phyloP scores from a whole-genome alignment of 64 coral and sea anemone genomes.

The Astreopora myriophthalma region DNA sequence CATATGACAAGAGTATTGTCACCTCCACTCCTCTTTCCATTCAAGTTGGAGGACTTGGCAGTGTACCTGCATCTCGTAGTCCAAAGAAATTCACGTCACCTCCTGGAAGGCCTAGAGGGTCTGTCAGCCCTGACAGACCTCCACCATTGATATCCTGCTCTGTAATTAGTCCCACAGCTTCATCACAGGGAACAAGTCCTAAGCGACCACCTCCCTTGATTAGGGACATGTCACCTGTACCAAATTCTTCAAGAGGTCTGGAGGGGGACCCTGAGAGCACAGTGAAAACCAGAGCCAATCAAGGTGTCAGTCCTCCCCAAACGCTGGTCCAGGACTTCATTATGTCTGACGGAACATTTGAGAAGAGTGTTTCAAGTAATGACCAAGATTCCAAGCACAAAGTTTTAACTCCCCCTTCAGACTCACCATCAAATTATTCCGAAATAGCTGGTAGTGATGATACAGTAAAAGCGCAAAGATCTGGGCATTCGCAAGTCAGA shows the following conservation, averaged over 20 bases:
- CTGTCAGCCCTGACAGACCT: constrained; percentile 51
- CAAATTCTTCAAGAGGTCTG: not conserved
- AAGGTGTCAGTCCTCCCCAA: not conserved
- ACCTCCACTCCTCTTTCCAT: not conserved
- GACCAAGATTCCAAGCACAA: not conserved
- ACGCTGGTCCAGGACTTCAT: not conserved
- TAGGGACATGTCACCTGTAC: constrained; percentile 5
- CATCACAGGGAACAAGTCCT: constrained; percentile 44
- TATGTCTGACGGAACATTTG: not conserved
- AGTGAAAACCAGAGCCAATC: constrained; percentile 3
- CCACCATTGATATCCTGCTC: constrained; percentile 67
- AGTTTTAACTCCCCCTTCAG: not conserved
- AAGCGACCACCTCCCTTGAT: constrained; percentile 85
- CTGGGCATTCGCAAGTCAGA: constrained; percentile 45
- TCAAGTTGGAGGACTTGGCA: not conserved
- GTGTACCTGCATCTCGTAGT: constrained; percentile 7
- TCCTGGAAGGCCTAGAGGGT: constrained; percentile 22
- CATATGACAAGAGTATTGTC: not conserved
- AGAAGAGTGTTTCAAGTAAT: not conserved
- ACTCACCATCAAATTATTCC: not conserved
- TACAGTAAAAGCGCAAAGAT: not conserved
- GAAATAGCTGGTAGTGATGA: not conserved
- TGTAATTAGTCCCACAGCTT: constrained; percentile 32
- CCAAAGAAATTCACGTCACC: constrained; percentile 63
- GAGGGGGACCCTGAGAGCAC: constrained; percentile 16